Percentiles rank a stretch among this genome's conserved stretches.
These are phyloP conservation scores for Zapornia atra DNA, from an alignment of 2,113 vertebrate genomes.

Conservation along the genomic window DNA sequence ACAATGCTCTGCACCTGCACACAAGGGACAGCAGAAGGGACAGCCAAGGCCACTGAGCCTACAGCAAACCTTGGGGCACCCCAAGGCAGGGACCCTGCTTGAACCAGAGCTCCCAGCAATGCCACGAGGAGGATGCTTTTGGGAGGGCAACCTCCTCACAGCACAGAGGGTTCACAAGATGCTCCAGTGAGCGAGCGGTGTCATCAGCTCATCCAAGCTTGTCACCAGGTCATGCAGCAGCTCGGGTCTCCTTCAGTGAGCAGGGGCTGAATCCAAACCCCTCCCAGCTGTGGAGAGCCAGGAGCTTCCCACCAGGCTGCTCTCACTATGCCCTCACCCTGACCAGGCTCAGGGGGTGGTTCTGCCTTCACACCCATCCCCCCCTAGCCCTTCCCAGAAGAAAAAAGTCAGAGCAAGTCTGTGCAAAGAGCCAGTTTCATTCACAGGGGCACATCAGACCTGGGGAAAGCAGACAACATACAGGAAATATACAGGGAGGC, in stretches of 20 bases:
- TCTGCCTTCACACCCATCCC: background rate
- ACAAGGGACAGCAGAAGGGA: background rate
- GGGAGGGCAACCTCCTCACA: background rate
- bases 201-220: background rate
- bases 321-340: background rate
- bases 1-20: background rate
- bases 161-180: background rate
- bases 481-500: constrained; percentile 10
- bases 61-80: background rate
- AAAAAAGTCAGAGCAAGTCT: background rate
- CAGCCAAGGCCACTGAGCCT: background rate
- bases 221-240: background rate
- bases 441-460: background rate
- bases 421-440: constrained; percentile 70
- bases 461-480: background rate
- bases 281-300: background rate
- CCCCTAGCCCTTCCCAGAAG: background rate
- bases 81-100: too few species aligned
- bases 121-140: background rate
- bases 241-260: background rate
- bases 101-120: background rate
- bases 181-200: background rate
- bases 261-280: background rate
- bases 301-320: background rate
- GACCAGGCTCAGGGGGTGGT: background rate